Evolutionary conservation across 2,113 vertebrate genomes (phyloP).

Genomic region (Engraulis encrasicolus): DNA sequence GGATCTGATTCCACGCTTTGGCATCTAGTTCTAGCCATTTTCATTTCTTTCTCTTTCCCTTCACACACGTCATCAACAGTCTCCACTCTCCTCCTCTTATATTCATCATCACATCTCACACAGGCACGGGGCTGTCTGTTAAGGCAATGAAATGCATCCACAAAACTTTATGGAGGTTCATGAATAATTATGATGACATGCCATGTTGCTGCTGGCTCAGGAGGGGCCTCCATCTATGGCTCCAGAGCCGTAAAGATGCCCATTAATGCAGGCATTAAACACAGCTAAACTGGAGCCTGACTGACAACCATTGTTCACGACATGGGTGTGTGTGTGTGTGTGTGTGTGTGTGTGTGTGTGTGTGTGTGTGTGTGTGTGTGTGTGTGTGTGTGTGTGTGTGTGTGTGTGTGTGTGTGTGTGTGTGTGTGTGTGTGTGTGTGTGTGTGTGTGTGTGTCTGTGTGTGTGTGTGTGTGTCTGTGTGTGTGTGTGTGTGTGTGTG

Average conservation of each 20-base stretch:
- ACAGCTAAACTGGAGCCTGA: slow-evolving; percentile 45
- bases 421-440: not conserved
- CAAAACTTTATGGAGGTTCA: slow-evolving; percentile 58
- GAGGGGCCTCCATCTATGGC: slow-evolving; percentile 41
- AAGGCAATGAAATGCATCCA: slow-evolving; percentile 39
- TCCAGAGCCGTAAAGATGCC: slow-evolving; percentile 48
- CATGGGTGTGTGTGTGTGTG: too few relatives aligned
- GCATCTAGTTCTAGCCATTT: too few relatives aligned
- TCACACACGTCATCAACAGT: not conserved
- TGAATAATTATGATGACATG: slow-evolving; percentile 56
- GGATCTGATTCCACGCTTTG: too few relatives aligned
- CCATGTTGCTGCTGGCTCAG: slow-evolving; percentile 43
- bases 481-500: not conserved
- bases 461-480: not conserved
- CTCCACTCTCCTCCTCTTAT: not conserved
- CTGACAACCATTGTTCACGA: slow-evolving; percentile 42
- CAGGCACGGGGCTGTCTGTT: not conserved
- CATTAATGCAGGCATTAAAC: slow-evolving; percentile 53
- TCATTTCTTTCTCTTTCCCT: not conserved
- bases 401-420: not conserved
- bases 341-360: too few relatives aligned
- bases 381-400: not conserved
- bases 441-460: not conserved
- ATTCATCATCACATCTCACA: not conserved
- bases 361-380: too few relatives aligned